phyloP scores from a whole-genome alignment of 2,888 invertebrate species.

The Aphodius sticticus region DNA sequence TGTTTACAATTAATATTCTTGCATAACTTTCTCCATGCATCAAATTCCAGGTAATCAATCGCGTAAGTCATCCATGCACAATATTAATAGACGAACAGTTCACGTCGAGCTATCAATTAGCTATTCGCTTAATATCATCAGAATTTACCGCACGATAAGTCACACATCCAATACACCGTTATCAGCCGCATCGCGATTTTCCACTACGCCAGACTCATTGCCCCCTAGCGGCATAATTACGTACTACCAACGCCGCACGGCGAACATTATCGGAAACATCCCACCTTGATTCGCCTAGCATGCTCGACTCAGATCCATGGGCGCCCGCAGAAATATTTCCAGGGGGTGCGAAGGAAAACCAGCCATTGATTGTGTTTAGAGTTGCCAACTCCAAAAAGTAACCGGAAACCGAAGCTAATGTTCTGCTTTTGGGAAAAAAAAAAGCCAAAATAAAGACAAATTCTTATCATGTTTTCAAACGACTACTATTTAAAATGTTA shows the following conservation, averaged over 20 bases:
- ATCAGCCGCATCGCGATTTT: neutral
- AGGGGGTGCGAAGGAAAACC: neutral
- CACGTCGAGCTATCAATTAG: neutral
- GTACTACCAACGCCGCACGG: neutral
- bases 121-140: neutral
- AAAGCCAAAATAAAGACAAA: no score
- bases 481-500: neutral
- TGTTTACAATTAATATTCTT: no score
- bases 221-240: neutral
- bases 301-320: no score
- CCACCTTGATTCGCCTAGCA: neutral
- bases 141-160: neutral
- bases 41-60: no score
- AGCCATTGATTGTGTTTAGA: neutral
- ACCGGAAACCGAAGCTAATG: no score
- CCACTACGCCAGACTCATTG: neutral
- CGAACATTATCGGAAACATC: neutral
- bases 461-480: no score
- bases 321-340: neutral
- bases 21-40: no score
- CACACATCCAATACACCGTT: neutral
- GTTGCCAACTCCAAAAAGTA: no score
- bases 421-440: no score
- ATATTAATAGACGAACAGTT: no score
- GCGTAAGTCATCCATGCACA: no score